Conservation (phyloP, 2,888 invertebrate species). For the Abrostola triplasia region DNA sequence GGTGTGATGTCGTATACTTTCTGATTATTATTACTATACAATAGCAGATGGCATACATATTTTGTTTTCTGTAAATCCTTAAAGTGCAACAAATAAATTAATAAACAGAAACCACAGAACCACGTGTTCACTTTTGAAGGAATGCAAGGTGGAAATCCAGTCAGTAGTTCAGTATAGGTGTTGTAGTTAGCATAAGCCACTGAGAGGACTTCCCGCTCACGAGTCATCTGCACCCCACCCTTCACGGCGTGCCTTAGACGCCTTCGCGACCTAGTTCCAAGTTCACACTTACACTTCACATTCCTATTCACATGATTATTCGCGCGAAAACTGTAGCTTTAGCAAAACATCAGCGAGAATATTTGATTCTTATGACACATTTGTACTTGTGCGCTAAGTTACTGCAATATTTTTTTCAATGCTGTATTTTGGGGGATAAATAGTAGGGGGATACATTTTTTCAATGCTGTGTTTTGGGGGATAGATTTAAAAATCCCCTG, state of each 20-base stretch:
- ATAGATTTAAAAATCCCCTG: background rate
- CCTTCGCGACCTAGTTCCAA: slow-evolving; percentile 74
- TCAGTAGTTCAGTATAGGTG: slow-evolving; percentile 45
- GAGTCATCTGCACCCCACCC: slow-evolving; percentile 52
- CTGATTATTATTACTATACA: no score
- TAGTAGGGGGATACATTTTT: no score
- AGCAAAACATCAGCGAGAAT: slow-evolving; percentile 36
- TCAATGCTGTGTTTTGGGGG: background rate
- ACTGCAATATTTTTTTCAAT: slow-evolving; percentile 9
- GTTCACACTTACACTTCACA: slow-evolving; percentile 66
- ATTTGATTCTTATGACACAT: slow-evolving; percentile 35
- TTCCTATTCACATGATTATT: slow-evolving; percentile 58
- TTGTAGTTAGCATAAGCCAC: slow-evolving; percentile 45
- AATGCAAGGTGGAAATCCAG: slow-evolving; percentile 37
- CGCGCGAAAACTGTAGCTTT: slow-evolving; percentile 37
- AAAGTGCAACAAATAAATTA: slow-evolving; percentile 12
- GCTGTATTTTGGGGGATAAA: background rate
- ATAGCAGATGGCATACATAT: no score
- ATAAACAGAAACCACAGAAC: no score
- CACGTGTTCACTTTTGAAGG: slow-evolving; percentile 32
- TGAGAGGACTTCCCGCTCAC: slow-evolving; percentile 45
- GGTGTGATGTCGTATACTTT: background rate
- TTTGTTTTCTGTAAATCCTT: no score
- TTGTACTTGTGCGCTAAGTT: slow-evolving; percentile 5
- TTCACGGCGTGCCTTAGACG: slow-evolving; percentile 55